These are phyloP conservation scores for Litoditis marina DNA, from an alignment of 2,888 invertebrate species.

Conservation along the genomic window DNA sequence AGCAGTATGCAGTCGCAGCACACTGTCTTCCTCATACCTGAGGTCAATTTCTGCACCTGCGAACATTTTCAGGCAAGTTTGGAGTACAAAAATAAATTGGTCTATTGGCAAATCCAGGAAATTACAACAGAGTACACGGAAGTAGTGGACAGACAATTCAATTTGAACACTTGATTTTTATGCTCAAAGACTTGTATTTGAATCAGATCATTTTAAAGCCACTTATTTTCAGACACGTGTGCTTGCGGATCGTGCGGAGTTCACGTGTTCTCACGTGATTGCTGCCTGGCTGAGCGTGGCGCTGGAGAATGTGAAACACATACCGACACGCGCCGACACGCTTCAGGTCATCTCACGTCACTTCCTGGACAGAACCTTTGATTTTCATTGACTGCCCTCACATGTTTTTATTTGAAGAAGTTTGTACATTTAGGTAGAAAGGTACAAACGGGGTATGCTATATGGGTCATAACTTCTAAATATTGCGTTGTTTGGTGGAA, in stretches of 20 bases:
- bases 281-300: constrained; percentile 11
- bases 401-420: too few relatives aligned
- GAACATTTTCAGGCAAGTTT: constrained; percentile 4
- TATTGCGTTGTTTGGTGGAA: too few relatives aligned
- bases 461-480: too few relatives aligned
- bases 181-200: too few relatives aligned
- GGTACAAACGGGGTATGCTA: too few relatives aligned
- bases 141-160: too few relatives aligned
- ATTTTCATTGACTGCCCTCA: background rate
- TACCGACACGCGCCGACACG: background rate
- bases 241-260: background rate
- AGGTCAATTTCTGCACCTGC: constrained; percentile 11
- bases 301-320: constrained; percentile 1
- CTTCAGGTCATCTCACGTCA: background rate
- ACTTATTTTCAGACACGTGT: constrained; percentile 9
- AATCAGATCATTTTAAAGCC: too few relatives aligned
- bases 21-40: constrained; percentile 2
- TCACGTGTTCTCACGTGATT: constrained; percentile 15
- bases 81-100: too few relatives aligned
- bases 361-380: background rate
- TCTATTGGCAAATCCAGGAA: background rate
- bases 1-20: background rate
- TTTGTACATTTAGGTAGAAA: too few relatives aligned
- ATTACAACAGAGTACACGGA: too few relatives aligned
- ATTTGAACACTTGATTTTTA: too few relatives aligned